phyloP scores from a whole-genome alignment of 2,113 vertebrate genomes.

The Microtus oregoni region DNA sequence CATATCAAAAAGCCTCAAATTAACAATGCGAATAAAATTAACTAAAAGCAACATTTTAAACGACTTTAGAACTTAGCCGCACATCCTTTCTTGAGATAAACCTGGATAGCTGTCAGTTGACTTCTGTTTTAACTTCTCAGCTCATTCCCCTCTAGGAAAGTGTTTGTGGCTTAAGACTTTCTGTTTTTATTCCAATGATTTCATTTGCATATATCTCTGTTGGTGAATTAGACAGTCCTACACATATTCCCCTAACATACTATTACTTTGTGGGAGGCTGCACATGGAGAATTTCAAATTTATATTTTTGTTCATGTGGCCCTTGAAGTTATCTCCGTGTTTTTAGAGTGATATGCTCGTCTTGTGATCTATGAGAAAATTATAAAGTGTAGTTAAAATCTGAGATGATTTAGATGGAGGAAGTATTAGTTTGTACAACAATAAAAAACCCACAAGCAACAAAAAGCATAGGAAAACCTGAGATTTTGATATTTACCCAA shows the following conservation, averaged over 20 bases:
- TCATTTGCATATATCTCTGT: neutral
- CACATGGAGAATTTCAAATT: conserved; percentile 4
- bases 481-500: neutral
- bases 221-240: neutral
- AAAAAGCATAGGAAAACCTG: neutral
- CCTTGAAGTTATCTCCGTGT: neutral
- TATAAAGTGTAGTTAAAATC: neutral
- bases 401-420: conserved; percentile 29
- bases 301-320: neutral
- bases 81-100: conserved; percentile 38
- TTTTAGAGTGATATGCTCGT: neutral
- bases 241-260: neutral
- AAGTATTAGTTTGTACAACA: neutral
- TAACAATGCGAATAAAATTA: neutral
- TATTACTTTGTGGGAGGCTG: conserved; percentile 51
- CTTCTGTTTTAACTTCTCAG: neutral
- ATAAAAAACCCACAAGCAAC: neutral
- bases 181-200: conserved; percentile 53
- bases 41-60: neutral
- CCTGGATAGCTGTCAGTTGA: neutral
- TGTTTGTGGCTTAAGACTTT: conserved; percentile 27
- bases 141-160: conserved; percentile 1
- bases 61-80: neutral
- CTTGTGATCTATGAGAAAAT: neutral
- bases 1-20: neutral